Conservation (phyloP, 92 coral and sea anemone genomes). For the Phymanthus crucifer region DNA sequence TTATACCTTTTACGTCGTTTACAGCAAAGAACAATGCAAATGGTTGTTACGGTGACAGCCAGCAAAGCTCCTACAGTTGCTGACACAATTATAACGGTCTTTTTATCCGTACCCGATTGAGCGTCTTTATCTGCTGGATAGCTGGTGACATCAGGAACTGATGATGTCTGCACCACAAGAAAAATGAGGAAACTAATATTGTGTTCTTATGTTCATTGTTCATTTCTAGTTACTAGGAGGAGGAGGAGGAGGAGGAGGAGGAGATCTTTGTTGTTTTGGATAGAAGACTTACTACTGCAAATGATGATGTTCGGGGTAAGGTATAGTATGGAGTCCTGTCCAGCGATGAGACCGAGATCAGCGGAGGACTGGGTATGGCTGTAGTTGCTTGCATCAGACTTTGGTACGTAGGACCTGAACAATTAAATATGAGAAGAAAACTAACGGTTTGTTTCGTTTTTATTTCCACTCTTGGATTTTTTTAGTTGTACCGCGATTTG, state of each 20-base stretch:
- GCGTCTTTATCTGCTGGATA: slow-evolving; percentile 15
- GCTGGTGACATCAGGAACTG: background rate
- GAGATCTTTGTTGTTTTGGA: background rate
- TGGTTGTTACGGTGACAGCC: background rate
- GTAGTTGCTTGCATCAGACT: too few species aligned
- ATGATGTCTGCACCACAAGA: background rate
- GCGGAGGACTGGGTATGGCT: too few species aligned
- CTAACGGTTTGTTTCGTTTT: background rate
- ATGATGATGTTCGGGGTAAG: background rate
- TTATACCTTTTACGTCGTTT: slow-evolving; percentile 16
- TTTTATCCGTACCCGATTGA: background rate
- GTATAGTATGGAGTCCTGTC: background rate
- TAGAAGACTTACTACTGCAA: background rate
- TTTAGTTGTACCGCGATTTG: too few species aligned
- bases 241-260: too few species aligned
- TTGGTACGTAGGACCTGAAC: too few species aligned
- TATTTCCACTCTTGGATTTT: too few species aligned
- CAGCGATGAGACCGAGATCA: background rate
- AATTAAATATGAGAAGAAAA: too few species aligned
- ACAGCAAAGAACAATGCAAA: slow-evolving; percentile 12
- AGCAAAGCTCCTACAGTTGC: slow-evolving; percentile 16
- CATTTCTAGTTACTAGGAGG: background rate
- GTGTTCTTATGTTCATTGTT: background rate
- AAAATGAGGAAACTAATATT: background rate
- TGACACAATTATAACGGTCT: slow-evolving; percentile 19